These are phyloP conservation scores for Drosophila nr. perissopoda DNA, from an alignment of 2,888 invertebrate species.

Conservation along the genomic window DNA sequence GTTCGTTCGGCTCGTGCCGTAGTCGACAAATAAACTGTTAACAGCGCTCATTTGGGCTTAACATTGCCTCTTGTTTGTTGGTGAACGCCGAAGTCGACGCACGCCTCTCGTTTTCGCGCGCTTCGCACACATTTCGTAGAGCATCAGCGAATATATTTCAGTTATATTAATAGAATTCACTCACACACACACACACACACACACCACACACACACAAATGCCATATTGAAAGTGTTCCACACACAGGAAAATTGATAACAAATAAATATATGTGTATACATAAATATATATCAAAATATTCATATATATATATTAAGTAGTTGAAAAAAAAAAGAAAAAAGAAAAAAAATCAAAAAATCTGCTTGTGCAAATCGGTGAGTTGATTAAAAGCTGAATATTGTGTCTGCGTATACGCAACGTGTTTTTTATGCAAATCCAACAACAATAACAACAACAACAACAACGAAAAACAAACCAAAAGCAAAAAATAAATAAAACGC, in stretches of 20 bases:
- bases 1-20: slow-evolving; percentile 30
- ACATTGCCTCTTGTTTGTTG: slow-evolving; percentile 60
- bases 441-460: slow-evolving; percentile 7
- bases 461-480: slow-evolving; percentile 10
- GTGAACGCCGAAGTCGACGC: slow-evolving; percentile 69
- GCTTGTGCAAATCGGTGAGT: slow-evolving; percentile 34
- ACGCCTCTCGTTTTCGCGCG: slow-evolving; percentile 72
- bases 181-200: slow-evolving; percentile 41
- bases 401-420: slow-evolving; percentile 59
- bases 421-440: slow-evolving; percentile 17
- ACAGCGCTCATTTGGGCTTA: slow-evolving; percentile 42
- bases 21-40: slow-evolving; percentile 30
- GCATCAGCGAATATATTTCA: slow-evolving; percentile 56
- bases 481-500: slow-evolving; percentile 6
- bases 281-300: slow-evolving; percentile 14
- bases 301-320: slow-evolving; percentile 27
- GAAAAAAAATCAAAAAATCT: slow-evolving; percentile 1
- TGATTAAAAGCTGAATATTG: slow-evolving; percentile 19
- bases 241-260: slow-evolving; percentile 48
- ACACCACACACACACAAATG: slow-evolving; percentile 42
- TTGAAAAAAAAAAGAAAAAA: slow-evolving; percentile 17
- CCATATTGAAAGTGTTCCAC: slow-evolving; percentile 48
- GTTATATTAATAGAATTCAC: slow-evolving; percentile 67
- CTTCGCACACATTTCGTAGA: slow-evolving; percentile 56
- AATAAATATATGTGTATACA: slow-evolving; percentile 15